These are phyloP conservation scores for Laticauda laticaudata DNA, from an alignment of 2,113 vertebrate genomes.

Conservation along the genomic window DNA sequence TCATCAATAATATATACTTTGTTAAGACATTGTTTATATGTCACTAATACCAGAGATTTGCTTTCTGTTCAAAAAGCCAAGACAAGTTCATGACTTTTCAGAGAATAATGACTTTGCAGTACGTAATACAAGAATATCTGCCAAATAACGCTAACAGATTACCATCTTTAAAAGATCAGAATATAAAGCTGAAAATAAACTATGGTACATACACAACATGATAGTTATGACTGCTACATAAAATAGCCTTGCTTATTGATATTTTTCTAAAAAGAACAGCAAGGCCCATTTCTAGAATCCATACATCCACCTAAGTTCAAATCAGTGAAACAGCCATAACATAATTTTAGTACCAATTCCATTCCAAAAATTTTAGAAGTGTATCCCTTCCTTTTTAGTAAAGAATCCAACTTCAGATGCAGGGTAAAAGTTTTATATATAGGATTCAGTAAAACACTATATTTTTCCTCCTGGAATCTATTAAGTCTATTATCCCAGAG, in stretches of 20 bases:
- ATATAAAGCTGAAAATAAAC: not conserved
- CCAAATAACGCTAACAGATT: not conserved
- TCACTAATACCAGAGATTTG: not conserved
- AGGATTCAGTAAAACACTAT: not conserved
- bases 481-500: not conserved
- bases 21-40: slow-evolving; percentile 3
- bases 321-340: not conserved
- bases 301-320: not conserved
- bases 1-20: not conserved
- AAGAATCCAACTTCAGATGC: too few relatives aligned
- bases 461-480: not conserved
- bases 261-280: not conserved
- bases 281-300: not conserved
- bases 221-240: not conserved
- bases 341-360: not conserved
- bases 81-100: slow-evolving; percentile 24
- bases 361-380: too few relatives aligned
- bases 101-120: not conserved
- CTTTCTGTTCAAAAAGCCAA: not conserved
- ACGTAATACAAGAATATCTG: not conserved
- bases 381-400: too few relatives aligned
- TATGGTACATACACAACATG: not conserved
- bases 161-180: not conserved
- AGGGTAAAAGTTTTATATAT: too few relatives aligned
- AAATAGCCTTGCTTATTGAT: not conserved